Evolutionary conservation across 2,888 invertebrate genomes (phyloP), one percentile per base, ranked within the genome.

Genomic region (Tenthredo livida): DNA sequence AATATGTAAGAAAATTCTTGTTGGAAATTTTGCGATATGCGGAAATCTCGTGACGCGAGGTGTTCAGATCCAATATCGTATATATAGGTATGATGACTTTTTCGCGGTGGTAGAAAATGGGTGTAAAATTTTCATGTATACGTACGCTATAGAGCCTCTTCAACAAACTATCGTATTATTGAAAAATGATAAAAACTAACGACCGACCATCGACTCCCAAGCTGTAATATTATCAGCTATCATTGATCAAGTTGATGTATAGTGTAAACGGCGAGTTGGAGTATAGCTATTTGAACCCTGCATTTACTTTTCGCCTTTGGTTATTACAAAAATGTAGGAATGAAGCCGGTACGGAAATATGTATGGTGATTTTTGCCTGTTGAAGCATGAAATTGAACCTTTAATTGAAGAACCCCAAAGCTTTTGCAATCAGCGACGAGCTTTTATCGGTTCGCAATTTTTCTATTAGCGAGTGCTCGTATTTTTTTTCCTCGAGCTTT

Each of bases 101-200:
- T 33, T 17, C 67, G 33, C 1, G 6, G 6, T 33, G 33, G 33
- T 67, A 33, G 67, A 67, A 67, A 67, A 67, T 67, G 0, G 67
- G 6, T 33, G 33, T 33, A 33, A 10, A 33, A 67, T 67, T 33
- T 33, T 33, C 33, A 7, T 67, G 4, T 12, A 7, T 67, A n/a
- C n/a, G 4, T 25, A 33, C 33, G 67, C 33, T 33, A 33, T 33
- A n/a, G n/a, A n/a, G n/a, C n/a, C 33, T 67, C 7, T 67, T 17
- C 17, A 25, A 17, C 6, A 6, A 67, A 67, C 33, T 33, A 67
- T 67, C 67, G 15, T 17, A 33, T 67, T 33, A 33, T 67, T 67
- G 67, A 33, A 67, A 33, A 33, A 67, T 67, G 33, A 67, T 67
- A 33, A 33, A 67, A 67, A 67, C 67, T 67, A 67, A 67, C 33